Percentiles rank a stretch among this genome's conserved stretches.
These are phyloP conservation scores for Agonopterix alstromeriana DNA, from an alignment of 2,888 invertebrate genomes.

Conservation along the genomic window DNA sequence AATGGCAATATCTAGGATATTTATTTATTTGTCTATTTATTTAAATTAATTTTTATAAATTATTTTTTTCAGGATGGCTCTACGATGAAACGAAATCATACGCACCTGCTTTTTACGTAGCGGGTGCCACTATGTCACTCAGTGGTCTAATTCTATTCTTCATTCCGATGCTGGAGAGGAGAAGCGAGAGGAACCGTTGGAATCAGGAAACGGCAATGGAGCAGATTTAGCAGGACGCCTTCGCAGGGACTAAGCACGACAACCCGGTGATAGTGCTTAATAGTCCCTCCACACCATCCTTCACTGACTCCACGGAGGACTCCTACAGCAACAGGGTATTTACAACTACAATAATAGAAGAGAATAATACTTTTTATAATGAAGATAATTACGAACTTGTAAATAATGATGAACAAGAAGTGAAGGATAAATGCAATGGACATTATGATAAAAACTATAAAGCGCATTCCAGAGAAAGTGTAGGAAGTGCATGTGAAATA, in stretches of 20 bases:
- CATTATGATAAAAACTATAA: slow-evolving; percentile 30
- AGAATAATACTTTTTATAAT: slow-evolving; percentile 42
- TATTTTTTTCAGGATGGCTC: slow-evolving; percentile 87
- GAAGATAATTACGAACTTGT: slow-evolving; percentile 44
- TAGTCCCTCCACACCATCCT: slow-evolving; percentile 55
- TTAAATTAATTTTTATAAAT: no score
- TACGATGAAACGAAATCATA: slow-evolving; percentile 87
- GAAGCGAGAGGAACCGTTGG: slow-evolving; percentile 32
- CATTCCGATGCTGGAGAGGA: slow-evolving; percentile 83
- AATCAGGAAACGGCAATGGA: slow-evolving; percentile 46
- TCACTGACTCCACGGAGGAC: slow-evolving; percentile 42
- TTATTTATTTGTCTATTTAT: no score
- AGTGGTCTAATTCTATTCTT: slow-evolving; percentile 93
- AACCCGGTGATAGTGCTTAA: slow-evolving; percentile 57
- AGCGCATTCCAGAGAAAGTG: slow-evolving; percentile 64
- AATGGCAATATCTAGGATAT: no score
- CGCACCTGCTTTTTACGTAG: slow-evolving; percentile 91
- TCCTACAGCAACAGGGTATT: slow-evolving; percentile 67
- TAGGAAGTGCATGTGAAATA: slow-evolving; percentile 36
- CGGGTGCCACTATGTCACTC: slow-evolving; percentile 89
- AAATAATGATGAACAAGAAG: slow-evolving; percentile 32
- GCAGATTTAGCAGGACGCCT: slow-evolving; percentile 59
- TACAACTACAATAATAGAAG: slow-evolving; percentile 55
- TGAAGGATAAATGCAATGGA: slow-evolving; percentile 44
- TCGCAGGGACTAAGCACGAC: slow-evolving; percentile 22